Evolutionary conservation across 1,140 invertebrate species (phyloP), one percentile per base, ranked within the genome.

Genomic region (Mylabris phalerata): DNA sequence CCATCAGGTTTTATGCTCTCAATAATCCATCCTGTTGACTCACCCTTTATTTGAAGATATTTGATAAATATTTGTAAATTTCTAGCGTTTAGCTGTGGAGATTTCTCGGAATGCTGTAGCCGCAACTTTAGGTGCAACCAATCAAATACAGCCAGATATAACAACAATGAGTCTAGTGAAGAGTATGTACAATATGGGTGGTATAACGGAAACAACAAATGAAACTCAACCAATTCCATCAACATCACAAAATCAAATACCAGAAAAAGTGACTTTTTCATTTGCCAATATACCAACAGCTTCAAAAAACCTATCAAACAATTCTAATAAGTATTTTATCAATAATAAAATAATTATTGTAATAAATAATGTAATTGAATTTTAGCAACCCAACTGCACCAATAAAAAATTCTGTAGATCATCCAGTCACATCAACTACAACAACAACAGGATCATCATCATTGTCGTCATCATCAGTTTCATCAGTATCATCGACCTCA

Each of bases 61-160:
- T 32, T 2, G 7, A 32, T 13, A 32, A 4, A 32, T 32, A 4
- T 32, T 32, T 32, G 27, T 32, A 32, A 32, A 32, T 5, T 32
- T 75, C 27, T 72, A 88, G 84, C 79, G 86, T 64, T 71, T 90
- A 50, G 80, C 82, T 3, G 77, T 88, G 54, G 87, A 89, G 74
- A 84, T 89, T 68, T 84, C 86, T 0, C 78, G 85, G 43, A 86
- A 85, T 73, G 80, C 82, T 2, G 72, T 80, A 10, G 72, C 78
- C 27, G 78, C 78, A 52, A 78, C 75, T 3, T 75, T 77, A 58
- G 75, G 67, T n/a, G 57, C 59, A 19, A 67, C 71, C 9, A 72
- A 55, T 3, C 68, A 69, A 60, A 50, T 55, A 39, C 19, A 19
- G 1, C 42, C 51, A 13, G 66, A 67, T n/a, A 55, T 63, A 0